These are phyloP conservation scores for Oasisia sp. DNA, from an alignment of 2,888 invertebrate genomes.

Conservation along the genomic window DNA sequence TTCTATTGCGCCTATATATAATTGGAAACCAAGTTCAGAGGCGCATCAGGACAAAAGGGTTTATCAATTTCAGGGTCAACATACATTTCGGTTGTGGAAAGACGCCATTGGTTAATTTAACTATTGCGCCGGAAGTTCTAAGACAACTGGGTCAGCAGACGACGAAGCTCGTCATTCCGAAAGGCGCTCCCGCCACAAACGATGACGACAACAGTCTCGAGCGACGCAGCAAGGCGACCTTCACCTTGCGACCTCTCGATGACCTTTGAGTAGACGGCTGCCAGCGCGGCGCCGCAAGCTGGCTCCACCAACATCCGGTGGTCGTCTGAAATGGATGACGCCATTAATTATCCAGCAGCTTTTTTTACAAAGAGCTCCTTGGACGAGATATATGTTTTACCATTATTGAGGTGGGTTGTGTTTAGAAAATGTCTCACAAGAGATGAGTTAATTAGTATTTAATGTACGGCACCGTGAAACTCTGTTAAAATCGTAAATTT, in stretches of 20 bases:
- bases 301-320: slow-evolving; percentile 69
- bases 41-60: no score
- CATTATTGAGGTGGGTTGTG: no score
- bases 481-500: no score
- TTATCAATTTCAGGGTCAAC: no score
- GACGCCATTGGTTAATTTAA: no score
- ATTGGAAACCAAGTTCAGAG: no score
- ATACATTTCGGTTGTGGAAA: no score
- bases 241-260: slow-evolving; percentile 56
- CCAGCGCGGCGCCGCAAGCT: slow-evolving; percentile 68
- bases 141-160: background rate
- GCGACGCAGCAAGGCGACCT: slow-evolving; percentile 46
- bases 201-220: slow-evolving; percentile 64
- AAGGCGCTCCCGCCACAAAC: slow-evolving; percentile 72
- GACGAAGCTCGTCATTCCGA: slow-evolving; percentile 67
- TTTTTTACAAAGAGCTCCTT: background rate
- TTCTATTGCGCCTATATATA: no score
- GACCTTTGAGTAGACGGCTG: slow-evolving; percentile 65
- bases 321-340: slow-evolving; percentile 62
- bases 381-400: no score
- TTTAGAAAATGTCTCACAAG: no score
- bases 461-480: no score
- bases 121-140: background rate
- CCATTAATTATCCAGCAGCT: background rate
- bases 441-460: no score